Base-by-base conservation (phyloP, 2,797 vertebrate genomes). In the Arrhamphus sclerolepis region DNA sequence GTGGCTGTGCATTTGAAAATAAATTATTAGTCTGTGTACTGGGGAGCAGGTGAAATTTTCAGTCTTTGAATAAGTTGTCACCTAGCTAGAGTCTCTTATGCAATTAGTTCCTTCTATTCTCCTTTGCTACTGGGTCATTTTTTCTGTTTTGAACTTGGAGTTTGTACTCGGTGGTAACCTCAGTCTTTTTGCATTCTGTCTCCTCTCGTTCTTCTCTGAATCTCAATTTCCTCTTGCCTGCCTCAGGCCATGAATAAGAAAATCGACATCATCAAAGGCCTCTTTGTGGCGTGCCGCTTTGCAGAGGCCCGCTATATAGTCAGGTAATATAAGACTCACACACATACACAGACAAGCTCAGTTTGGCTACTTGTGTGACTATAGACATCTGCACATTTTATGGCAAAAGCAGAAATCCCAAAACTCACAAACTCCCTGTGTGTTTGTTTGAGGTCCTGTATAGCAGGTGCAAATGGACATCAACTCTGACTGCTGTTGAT, bases 201-300 rank as follows among this genome's bases (percentile, higher is more conserved):
- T 80, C 51, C 49, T 49, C 76, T 73, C 18, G 22, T 76, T 79
- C 77, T 55, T 76, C 73, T 81, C 71, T 79, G 82, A 84, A 89
- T 80, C 76, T 85, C 71, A 90, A 85, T 88, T 87, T 83, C 77
- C 78, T 68, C 55, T 56, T 16, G 56, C 48, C 74, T 11, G 84
- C 87, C 87, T 87, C 85, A 98, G 96, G 93, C 94, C 71, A 95
- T 93, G 89, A 92, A 93, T 91, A 97, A 95, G 92, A 97, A 97
- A 92, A 96, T 96, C 38, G 95, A 96, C 66, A 92, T 97, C 85
- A 96, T 98, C 87, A 97, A 97, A 90, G 91, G 93, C 53, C 91
- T 98, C 74, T 97, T 97, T 84, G 96, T 97, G 20, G 95, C 96
- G 1, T 97, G 96, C 72, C 94, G 95, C 54, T 93, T 94, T 67